Conservation (phyloP, 2,113 vertebrate species). For the Andinoacara biseriatus region DNA sequence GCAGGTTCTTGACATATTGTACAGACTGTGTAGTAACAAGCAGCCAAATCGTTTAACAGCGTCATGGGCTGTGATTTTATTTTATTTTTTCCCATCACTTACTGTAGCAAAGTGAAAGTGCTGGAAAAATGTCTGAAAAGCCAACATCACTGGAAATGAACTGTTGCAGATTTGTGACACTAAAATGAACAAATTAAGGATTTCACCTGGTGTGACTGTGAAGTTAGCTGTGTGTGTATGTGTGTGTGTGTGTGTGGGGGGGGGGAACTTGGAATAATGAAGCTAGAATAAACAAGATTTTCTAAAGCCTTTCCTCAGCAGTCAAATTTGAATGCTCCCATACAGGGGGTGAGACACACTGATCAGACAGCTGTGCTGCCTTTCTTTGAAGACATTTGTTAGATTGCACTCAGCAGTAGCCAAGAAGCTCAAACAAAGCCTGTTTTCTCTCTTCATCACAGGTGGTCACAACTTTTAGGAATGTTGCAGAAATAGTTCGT, state of each 20-base stretch:
- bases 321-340: neutral
- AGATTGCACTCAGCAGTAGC: neutral
- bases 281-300: neutral
- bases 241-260: neutral
- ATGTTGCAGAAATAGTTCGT: neutral
- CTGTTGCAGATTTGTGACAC: neutral
- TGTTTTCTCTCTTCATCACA: neutral
- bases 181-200: neutral
- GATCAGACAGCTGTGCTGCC: neutral
- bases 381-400: constrained; percentile 4
- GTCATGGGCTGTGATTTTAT: neutral
- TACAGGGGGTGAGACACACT: neutral
- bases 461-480: neutral
- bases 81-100: neutral
- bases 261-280: neutral
- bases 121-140: neutral
- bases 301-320: neutral
- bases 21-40: neutral
- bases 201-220: neutral
- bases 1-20: neutral
- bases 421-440: neutral
- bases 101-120: neutral
- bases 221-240: neutral
- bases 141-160: neutral
- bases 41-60: neutral